Conservation (phyloP, 2,113 vertebrate species). For the Argyrosomus japonicus region DNA sequence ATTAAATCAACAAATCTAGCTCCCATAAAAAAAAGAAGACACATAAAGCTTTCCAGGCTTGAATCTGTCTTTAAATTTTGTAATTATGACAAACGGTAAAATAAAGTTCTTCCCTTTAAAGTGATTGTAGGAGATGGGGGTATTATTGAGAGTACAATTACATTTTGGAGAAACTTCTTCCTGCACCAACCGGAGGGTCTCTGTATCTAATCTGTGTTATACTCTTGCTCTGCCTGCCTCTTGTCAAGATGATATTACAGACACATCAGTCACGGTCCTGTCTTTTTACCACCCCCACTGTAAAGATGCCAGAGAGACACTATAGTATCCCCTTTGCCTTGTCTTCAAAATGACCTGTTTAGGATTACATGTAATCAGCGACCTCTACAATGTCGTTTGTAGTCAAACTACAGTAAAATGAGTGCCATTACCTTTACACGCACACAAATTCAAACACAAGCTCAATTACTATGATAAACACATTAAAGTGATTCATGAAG, state of each 20-base stretch:
- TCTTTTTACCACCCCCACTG: conserved; percentile 40
- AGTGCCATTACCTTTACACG: conserved; percentile 14
- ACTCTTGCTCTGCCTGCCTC: conserved; percentile 43
- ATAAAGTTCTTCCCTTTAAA: conserved; percentile 35
- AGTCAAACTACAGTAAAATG: conserved; percentile 71
- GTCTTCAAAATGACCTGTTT: conserved; percentile 22
- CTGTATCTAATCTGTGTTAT: conserved; percentile 63
- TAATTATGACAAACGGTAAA: conserved; percentile 23
- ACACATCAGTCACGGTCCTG: conserved; percentile 51
- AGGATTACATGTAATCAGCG: conserved; percentile 45
- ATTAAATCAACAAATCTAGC: conserved; percentile 48
- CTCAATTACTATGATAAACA: neutral
- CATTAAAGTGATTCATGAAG: conserved; percentile 21
- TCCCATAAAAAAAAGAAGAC: conserved; percentile 18
- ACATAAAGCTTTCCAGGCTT: conserved; percentile 12
- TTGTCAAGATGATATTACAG: conserved; percentile 67
- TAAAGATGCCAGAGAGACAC: conserved; percentile 15
- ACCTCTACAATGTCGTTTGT: conserved; percentile 54
- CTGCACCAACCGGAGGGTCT: conserved; percentile 33
- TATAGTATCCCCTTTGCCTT: conserved; percentile 20
- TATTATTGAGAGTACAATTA: conserved; percentile 49
- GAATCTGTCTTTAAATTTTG: conserved; percentile 26
- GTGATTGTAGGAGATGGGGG: conserved; percentile 21
- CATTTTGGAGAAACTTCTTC: conserved; percentile 42
- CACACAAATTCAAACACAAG: neutral